Conservation (phyloP, 2,113 vertebrate species). For the Urocitellus parryii region DNA sequence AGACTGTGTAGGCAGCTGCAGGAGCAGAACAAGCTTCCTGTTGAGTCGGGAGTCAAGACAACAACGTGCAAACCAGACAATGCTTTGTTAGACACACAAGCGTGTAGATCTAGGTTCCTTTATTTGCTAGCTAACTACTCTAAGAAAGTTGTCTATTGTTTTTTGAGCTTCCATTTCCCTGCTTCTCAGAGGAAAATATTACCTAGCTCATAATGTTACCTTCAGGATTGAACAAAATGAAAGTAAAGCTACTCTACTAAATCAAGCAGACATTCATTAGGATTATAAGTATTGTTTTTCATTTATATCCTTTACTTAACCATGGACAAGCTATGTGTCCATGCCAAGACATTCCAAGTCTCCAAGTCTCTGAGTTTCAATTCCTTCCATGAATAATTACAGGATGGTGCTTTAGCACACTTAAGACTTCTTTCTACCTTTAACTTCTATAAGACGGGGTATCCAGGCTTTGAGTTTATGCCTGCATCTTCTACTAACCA, state of each 20-base stretch:
- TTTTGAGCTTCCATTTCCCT: neutral
- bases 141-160: neutral
- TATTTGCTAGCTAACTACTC: neutral
- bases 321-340: neutral
- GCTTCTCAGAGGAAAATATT: neutral
- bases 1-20: neutral
- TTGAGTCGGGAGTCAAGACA: neutral
- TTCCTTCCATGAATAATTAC: neutral
- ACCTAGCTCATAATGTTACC: neutral
- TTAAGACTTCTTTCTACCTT: neutral
- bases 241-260: neutral
- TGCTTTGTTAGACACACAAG: neutral
- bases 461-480: neutral
- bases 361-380: neutral
- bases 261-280: neutral
- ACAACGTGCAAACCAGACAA: neutral
- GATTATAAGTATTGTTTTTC: neutral
- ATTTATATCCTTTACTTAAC: neutral
- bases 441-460: neutral
- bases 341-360: neutral
- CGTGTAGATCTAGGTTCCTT: neutral
- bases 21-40: neutral
- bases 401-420: neutral
- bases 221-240: slow-evolving; percentile 33
- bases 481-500: neutral